A percentile compares a stretch with the other conserved stretches of the same genome.
phyloP scores from a whole-genome alignment of 2,797 vertebrate species.

The Sparidentex hasta region DNA sequence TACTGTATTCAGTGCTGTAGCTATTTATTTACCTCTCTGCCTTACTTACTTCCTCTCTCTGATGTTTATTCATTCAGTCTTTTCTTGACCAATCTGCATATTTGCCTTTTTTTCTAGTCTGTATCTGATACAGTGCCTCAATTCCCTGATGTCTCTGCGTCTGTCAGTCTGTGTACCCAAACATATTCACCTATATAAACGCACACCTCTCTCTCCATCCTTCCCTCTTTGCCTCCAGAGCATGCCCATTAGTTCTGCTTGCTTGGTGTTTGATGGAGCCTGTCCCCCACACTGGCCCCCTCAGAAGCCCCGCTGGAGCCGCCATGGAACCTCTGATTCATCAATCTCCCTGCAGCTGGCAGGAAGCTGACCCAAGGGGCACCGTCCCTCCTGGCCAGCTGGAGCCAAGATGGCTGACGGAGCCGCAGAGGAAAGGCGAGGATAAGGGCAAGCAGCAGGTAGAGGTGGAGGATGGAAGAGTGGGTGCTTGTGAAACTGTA shows the following conservation, averaged over 20 bases:
- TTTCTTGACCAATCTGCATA: conserved; percentile 20
- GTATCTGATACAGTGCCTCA: neutral
- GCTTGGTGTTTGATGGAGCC: conserved; percentile 79
- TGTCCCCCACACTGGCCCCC: conserved; percentile 62
- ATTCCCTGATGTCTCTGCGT: conserved; percentile 2
- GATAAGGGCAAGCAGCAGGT: conserved; percentile 35
- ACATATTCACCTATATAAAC: conserved; percentile 43
- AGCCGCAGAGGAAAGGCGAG: conserved; percentile 39
- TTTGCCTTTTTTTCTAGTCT: conserved; percentile 14
- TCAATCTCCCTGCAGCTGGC: conserved; percentile 75
- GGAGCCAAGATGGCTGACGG: conserved; percentile 69
- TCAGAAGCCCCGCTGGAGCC: conserved; percentile 61
- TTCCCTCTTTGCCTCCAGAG: conserved; percentile 59
- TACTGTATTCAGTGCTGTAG: conserved; percentile 21
- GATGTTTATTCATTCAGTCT: conserved; percentile 22
- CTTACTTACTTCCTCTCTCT: conserved; percentile 3
- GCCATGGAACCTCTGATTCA: conserved; percentile 73
- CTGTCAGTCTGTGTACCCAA: conserved; percentile 18
- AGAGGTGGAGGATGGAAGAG: conserved; percentile 18
- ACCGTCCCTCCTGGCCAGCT: conserved; percentile 46
- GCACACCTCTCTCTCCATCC: conserved; percentile 33
- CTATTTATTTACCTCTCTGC: conserved; percentile 20
- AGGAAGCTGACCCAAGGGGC: conserved; percentile 68
- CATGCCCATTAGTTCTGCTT: conserved; percentile 81
- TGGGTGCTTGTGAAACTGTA: conserved; percentile 23